These are phyloP conservation scores for Lophotis ruficrista DNA, from an alignment of 2,113 vertebrate species.

Conservation along the genomic window DNA sequence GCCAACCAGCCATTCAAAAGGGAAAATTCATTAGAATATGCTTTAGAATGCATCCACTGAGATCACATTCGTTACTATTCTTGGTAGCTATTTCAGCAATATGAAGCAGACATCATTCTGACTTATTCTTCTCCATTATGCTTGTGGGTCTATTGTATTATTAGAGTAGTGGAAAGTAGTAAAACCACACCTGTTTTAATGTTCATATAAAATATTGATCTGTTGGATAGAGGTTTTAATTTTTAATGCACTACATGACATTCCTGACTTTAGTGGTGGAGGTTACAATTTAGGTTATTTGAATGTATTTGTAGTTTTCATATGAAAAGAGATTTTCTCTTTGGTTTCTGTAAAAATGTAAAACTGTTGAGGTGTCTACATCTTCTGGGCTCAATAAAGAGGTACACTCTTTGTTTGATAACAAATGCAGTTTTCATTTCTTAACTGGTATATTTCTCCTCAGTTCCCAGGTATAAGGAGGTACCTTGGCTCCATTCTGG, in stretches of 20 bases:
- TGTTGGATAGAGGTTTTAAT: slow-evolving; percentile 8
- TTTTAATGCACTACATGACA: slow-evolving; percentile 23
- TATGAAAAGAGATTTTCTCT: neutral
- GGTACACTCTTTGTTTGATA: neutral
- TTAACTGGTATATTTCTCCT: neutral
- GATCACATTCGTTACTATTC: slow-evolving; percentile 6
- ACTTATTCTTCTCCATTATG: neutral
- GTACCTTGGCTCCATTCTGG: neutral
- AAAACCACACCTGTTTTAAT: slow-evolving; percentile 50
- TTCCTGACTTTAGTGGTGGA: neutral
- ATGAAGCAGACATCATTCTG: neutral
- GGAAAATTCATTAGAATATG: slow-evolving; percentile 12
- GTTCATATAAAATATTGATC: slow-evolving; percentile 29
- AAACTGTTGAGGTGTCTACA: neutral
- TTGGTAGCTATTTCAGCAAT: neutral
- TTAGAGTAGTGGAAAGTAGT: slow-evolving; percentile 17
- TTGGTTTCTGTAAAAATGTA: neutral
- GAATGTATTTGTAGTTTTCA: neutral
- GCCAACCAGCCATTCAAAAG: neutral
- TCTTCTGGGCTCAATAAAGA: neutral
- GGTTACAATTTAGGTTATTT: neutral
- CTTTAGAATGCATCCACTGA: slow-evolving; percentile 3
- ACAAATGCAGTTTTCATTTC: neutral
- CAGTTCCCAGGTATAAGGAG: neutral
- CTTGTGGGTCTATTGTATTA: neutral